Evolutionary conservation across 2,888 invertebrate genomes (phyloP), one percentile per base, ranked within the genome.

Genomic region (Zaprionus lineosus): DNA sequence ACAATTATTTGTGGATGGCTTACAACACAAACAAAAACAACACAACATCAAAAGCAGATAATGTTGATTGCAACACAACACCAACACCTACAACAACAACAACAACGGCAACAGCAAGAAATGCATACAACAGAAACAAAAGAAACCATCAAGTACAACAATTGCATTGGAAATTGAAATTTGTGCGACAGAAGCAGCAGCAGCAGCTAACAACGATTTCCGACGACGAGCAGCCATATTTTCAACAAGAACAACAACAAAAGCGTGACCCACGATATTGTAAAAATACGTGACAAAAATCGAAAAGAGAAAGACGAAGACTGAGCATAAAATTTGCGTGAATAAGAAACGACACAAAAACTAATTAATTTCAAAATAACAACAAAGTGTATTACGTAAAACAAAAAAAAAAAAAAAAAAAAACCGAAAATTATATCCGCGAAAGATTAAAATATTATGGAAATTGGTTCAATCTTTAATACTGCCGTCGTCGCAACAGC

Each of bases 1-100:
- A 73, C 75, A 72, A 75, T 70, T 78, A 51, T 57, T 78, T 84
- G 85, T 81, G 81, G 79, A 81, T 81, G 81, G 81, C 79, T 79
- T 64, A 75, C 66, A 69, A 63, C 73, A 77, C 56, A 55, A 63
- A 52, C 51, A 64, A 61, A 57, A 64, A 44, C 59, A 64, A 47
- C 36, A 66, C 33, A 53, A 68, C 52, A 53, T 74, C 55, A 66
- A 66, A 52, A 55, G 41, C 52, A 55, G 41, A 67, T 57, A 59
- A 67, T 65, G 64, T 74, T 73, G 71, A 60, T 61, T 61, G 48
- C 63, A 59, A 66, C 48, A 65, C 51, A 68, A 51, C 39, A 60
- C 41, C 51, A 71, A 55, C 24, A 59, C n/a, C n/a, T n/a, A n/a
- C n/a, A n/a, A n/a, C n/a, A n/a, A 43, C 37, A 61, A 60, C 52